Percentiles rank a stretch among this genome's conserved stretches.
Conservation (phyloP, 2,113 vertebrate genomes). For the Notothenia coriiceps region DNA sequence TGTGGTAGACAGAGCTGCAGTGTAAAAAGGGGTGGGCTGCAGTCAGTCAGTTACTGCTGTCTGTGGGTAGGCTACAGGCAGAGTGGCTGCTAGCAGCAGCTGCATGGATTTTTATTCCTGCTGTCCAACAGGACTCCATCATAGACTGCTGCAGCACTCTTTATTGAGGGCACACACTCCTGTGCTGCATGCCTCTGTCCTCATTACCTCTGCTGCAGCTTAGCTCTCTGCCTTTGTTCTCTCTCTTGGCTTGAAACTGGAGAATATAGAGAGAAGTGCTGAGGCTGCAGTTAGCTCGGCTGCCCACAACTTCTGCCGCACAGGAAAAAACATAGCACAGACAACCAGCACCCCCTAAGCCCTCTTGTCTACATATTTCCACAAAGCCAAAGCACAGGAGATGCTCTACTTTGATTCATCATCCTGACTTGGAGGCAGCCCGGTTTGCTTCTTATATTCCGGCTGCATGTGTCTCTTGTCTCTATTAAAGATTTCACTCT, state of each 20-base stretch:
- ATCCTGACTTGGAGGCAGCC: constrained; percentile 40
- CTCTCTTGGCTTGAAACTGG: constrained; percentile 81
- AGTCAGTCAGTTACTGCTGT: constrained; percentile 66
- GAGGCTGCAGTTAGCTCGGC: constrained; percentile 82
- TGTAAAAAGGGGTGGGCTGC: constrained; percentile 79
- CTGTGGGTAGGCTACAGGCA: constrained; percentile 70
- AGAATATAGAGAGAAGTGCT: constrained; percentile 82
- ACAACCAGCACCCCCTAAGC: constrained; percentile 64
- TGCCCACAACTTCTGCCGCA: constrained; percentile 81
- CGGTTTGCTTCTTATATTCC: constrained; percentile 27
- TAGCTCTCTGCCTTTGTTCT: constrained; percentile 81
- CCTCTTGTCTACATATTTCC: constrained; percentile 75
- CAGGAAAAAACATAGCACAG: constrained; percentile 78
- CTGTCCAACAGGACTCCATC: constrained; percentile 75
- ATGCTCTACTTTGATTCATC: constrained; percentile 71
- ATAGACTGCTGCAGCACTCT: constrained; percentile 71
- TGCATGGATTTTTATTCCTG: constrained; percentile 71
- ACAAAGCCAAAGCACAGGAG: constrained; percentile 55
- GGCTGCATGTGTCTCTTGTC: not conserved
- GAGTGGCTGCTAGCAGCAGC: constrained; percentile 69
- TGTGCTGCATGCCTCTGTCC: constrained; percentile 74
- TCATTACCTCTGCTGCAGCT: constrained; percentile 83
- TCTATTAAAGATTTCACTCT: constrained; percentile 39
- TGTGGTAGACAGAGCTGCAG: constrained; percentile 78
- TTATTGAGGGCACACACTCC: constrained; percentile 80